Evolutionary conservation across 2,888 invertebrate genomes (phyloP).

Genomic region (Yponomeuta malinellus): DNA sequence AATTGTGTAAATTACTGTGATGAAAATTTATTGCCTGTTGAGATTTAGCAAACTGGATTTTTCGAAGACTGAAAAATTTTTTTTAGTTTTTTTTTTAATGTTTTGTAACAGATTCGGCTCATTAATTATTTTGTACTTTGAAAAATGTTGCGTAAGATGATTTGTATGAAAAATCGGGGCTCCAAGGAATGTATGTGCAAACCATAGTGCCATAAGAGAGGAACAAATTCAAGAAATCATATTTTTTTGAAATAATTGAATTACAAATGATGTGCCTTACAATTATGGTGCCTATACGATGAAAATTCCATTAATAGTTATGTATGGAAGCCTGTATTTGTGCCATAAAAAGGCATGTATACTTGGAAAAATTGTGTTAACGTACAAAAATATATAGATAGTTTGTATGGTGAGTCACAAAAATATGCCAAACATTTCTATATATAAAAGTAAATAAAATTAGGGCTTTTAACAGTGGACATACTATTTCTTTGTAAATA

Average conservation of each 20-base stretch:
- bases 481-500: slow-evolving; percentile 50
- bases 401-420: slow-evolving; percentile 65
- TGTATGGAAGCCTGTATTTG: slow-evolving; percentile 33
- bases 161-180: slow-evolving; percentile 35
- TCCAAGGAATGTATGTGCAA: slow-evolving; percentile 50
- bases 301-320: slow-evolving; percentile 16
- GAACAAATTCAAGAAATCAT: slow-evolving; percentile 25
- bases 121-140: slow-evolving; percentile 24
- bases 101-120: slow-evolving; percentile 10
- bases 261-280: slow-evolving; percentile 51
- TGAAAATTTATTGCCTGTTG: slow-evolving; percentile 59
- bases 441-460: slow-evolving; percentile 33
- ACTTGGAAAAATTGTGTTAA: slow-evolving; percentile 30
- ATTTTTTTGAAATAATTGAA: slow-evolving; percentile 25
- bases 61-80: slow-evolving; percentile 60
- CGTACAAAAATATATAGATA: slow-evolving; percentile 52
- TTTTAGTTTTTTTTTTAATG: slow-evolving; percentile 18
- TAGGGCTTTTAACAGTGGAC: slow-evolving; percentile 38
- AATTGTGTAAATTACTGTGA: slow-evolving; percentile 58
- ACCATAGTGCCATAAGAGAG: slow-evolving; percentile 60
- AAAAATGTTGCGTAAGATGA: slow-evolving; percentile 18
- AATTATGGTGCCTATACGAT: slow-evolving; percentile 45
- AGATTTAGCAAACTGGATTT: slow-evolving; percentile 56
- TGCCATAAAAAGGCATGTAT: slow-evolving; percentile 50
- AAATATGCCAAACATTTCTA: slow-evolving; percentile 69